A percentile compares a stretch with the other conserved stretches of the same genome.
Evolutionary conservation across 1,140 invertebrate species (phyloP).

Genomic region (Eubasilissa regina): DNA sequence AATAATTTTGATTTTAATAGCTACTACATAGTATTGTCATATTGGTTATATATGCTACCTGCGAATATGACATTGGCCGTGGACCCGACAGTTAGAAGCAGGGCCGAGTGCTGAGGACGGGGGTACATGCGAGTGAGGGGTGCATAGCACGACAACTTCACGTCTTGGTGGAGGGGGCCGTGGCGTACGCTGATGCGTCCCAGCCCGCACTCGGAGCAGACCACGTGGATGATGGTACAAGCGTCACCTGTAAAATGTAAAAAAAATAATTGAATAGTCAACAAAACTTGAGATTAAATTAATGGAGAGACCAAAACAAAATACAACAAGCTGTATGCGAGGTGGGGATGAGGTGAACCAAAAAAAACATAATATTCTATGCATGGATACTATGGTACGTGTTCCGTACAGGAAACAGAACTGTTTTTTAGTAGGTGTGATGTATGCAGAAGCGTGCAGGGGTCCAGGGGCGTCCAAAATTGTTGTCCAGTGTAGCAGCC

Average conservation of each 20-base stretch:
- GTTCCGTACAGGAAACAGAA: too few relatives aligned
- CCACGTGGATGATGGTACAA: constrained; percentile 47
- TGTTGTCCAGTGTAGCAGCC: too few relatives aligned
- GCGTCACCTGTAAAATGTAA: constrained; percentile 39
- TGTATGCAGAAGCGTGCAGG: too few relatives aligned
- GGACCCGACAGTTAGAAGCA: constrained; percentile 53
- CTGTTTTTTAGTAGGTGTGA: too few relatives aligned
- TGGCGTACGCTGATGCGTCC: constrained; percentile 37
- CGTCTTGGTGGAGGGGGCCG: constrained; percentile 28
- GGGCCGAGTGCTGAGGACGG: neutral
- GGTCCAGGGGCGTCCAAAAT: too few relatives aligned
- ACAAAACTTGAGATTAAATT: neutral
- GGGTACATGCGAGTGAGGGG: constrained; percentile 49
- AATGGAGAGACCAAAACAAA: neutral
- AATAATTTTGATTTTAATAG: too few relatives aligned
- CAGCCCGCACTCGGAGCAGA: constrained; percentile 44
- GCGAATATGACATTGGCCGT: constrained; percentile 51
- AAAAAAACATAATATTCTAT: too few relatives aligned
- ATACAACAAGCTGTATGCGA: too few relatives aligned
- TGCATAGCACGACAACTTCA: constrained; percentile 50
- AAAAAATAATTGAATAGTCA: neutral
- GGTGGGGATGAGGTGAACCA: too few relatives aligned
- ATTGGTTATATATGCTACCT: too few relatives aligned
- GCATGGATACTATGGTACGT: too few relatives aligned
- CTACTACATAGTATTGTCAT: too few relatives aligned